These are phyloP conservation scores for Harpegnathos saltator DNA, from an alignment of 1,140 invertebrate genomes.

Conservation along the genomic window DNA sequence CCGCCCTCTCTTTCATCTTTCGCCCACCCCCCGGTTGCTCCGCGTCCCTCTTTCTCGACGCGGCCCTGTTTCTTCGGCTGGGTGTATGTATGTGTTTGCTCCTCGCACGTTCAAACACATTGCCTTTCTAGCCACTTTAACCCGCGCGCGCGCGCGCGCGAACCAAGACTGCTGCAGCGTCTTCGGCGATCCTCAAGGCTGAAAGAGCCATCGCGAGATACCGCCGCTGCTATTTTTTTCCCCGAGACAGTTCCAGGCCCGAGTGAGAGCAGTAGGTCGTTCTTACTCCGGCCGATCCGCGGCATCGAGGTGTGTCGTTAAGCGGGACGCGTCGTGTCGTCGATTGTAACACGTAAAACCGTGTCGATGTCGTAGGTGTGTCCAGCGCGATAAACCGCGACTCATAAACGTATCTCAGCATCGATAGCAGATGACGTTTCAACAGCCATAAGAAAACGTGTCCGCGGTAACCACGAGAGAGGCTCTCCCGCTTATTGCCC, in stretches of 20 bases:
- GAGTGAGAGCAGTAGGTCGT: constrained; percentile 19
- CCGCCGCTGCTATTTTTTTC: constrained; percentile 23
- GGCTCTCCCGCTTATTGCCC: not conserved
- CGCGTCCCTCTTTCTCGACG: constrained; percentile 26
- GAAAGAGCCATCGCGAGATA: constrained; percentile 12
- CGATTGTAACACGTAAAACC: not conserved
- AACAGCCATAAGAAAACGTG: too few species aligned
- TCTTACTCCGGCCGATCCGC: not conserved
- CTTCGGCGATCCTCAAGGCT: constrained; percentile 34
- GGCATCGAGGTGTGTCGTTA: constrained; percentile 17
- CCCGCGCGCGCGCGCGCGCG: too few species aligned
- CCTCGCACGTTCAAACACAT: constrained; percentile 51
- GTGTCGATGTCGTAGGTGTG: not conserved
- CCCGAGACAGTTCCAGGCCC: not conserved
- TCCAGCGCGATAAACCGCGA: not conserved
- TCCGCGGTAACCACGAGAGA: not conserved
- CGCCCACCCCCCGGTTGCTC: not conserved
- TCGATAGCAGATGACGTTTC: not conserved
- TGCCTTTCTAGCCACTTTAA: constrained; percentile 42
- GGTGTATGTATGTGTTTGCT: constrained; percentile 48
- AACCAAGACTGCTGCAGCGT: constrained; percentile 47
- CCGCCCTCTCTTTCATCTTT: not conserved
- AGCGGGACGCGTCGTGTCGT: not conserved
- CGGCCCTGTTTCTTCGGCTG: constrained; percentile 14
- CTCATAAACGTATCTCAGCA: constrained; percentile 19